Percentiles rank a stretch among this genome's conserved stretches.
These are phyloP conservation scores for Diplazon laetatorius DNA, from an alignment of 2,888 invertebrate genomes.

Conservation along the genomic window DNA sequence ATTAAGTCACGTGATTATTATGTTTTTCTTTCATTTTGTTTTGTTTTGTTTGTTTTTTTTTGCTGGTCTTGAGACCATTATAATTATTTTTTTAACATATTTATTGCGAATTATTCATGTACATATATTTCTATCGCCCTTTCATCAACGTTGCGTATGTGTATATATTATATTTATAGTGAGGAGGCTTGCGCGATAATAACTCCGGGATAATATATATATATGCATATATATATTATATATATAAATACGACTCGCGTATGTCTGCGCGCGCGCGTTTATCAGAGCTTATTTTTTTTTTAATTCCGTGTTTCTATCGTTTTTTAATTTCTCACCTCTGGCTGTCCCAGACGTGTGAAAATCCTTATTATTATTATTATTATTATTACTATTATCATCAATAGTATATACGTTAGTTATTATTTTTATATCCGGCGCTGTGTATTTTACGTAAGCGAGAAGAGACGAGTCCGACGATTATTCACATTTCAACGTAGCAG, in stretches of 20 bases:
- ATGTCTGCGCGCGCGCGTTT: slow-evolving; percentile 43
- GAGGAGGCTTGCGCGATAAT: slow-evolving; percentile 54
- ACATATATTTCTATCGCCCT: slow-evolving; percentile 56
- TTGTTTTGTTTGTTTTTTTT: no score
- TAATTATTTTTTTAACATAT: slow-evolving; percentile 57
- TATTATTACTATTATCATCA: slow-evolving; percentile 37
- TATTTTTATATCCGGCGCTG: slow-evolving; percentile 49
- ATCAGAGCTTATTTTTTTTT: slow-evolving; percentile 58
- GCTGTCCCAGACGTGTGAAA: slow-evolving; percentile 45
- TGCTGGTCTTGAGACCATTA: no score
- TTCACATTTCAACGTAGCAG: slow-evolving; percentile 60
- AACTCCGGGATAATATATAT: slow-evolving; percentile 11
- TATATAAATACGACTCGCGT: slow-evolving; percentile 71
- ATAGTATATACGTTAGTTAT: slow-evolving; percentile 34
- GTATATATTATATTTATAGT: slow-evolving; percentile 41
- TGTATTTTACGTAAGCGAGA: slow-evolving; percentile 40
- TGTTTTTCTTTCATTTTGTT: slow-evolving; percentile 61
- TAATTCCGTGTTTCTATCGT: slow-evolving; percentile 26
- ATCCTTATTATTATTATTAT: slow-evolving; percentile 30
- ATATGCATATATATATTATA: no score
- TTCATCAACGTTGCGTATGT: slow-evolving; percentile 52
- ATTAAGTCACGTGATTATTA: slow-evolving; percentile 56
- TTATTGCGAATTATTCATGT: slow-evolving; percentile 65
- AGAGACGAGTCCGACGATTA: slow-evolving; percentile 37
- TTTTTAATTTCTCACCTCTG: slow-evolving; percentile 9